Percentiles rank a stretch among this genome's conserved stretches.
These are phyloP conservation scores for Cataglyphis hispanica DNA, from an alignment of 1,140 invertebrate genomes.

Conservation along the genomic window DNA sequence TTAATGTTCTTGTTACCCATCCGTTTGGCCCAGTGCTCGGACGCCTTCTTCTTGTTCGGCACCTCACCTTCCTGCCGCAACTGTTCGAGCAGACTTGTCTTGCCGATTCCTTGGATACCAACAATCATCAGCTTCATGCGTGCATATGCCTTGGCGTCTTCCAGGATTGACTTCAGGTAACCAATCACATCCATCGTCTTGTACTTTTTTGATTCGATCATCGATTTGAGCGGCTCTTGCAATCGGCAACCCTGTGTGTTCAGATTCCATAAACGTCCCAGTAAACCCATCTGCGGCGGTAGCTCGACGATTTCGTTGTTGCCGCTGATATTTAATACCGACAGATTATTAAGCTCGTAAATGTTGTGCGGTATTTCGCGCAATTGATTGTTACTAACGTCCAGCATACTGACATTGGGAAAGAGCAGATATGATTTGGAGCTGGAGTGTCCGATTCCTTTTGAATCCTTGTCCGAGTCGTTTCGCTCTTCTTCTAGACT, in stretches of 20 bases:
- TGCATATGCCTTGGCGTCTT: slow-evolving; percentile 97
- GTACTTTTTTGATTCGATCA: slow-evolving; percentile 97
- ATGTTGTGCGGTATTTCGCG: slow-evolving; percentile 94
- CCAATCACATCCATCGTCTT: slow-evolving; percentile 99
- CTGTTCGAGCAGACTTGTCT: slow-evolving; percentile 95
- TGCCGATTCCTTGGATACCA: slow-evolving; percentile 94
- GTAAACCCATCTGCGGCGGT: slow-evolving; percentile 97
- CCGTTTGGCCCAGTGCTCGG: slow-evolving; percentile 97
- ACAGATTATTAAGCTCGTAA: slow-evolving; percentile 94
- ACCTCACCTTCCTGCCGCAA: slow-evolving; percentile 94
- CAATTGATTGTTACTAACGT: slow-evolving; percentile 96
- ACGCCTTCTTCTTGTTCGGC: slow-evolving; percentile 91
- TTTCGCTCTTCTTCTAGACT: slow-evolving; percentile 78
- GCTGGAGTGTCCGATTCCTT: slow-evolving; percentile 69
- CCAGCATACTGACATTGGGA: slow-evolving; percentile 97
- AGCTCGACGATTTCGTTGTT: slow-evolving; percentile 95
- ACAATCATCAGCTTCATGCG: slow-evolving; percentile 99
- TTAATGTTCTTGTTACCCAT: slow-evolving; percentile 96
- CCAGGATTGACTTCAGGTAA: slow-evolving; percentile 96
- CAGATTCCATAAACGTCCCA: slow-evolving; percentile 97
- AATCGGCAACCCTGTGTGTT: slow-evolving; percentile 96
- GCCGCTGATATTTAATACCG: slow-evolving; percentile 97
- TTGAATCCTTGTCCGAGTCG: slow-evolving; percentile 77
- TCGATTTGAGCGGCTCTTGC: slow-evolving; percentile 95
- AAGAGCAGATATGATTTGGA: slow-evolving; percentile 90